Evolutionary conservation across 2,113 vertebrate species (phyloP).

Genomic region (Irena cyanogastra): DNA sequence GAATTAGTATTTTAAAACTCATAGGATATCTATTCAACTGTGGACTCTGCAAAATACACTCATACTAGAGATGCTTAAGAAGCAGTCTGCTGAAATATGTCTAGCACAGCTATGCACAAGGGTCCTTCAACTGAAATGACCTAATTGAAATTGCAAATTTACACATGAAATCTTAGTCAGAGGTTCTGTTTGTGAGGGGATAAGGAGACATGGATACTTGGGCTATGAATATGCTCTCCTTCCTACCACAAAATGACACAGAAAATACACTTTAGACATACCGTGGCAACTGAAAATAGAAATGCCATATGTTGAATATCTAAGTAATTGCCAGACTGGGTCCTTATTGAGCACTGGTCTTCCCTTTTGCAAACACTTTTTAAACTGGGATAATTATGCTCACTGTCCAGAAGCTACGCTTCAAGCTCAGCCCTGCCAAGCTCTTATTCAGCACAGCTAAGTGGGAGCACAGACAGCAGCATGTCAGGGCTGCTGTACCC

Average conservation of each 20-base stretch:
- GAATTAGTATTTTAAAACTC: not conserved
- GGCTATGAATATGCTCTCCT: not conserved
- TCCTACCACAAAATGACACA: slow-evolving; percentile 9
- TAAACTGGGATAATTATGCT: not conserved
- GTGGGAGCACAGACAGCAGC: not conserved
- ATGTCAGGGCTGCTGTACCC: not conserved
- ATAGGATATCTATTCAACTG: not conserved
- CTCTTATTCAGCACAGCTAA: not conserved
- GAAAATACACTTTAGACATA: slow-evolving; percentile 19
- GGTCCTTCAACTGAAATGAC: not conserved
- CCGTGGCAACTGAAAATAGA: not conserved
- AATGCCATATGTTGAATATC: not conserved
- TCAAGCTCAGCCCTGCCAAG: not conserved
- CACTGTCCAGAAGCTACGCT: not conserved
- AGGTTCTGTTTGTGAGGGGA: not conserved
- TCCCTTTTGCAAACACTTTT: not conserved
- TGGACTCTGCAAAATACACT: not conserved
- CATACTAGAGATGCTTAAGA: not conserved
- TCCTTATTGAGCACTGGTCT: not conserved
- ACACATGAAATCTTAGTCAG: not conserved
- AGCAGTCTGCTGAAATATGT: not conserved
- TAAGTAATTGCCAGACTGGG: not conserved
- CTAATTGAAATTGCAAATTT: not conserved
- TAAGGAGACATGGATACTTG: not conserved
- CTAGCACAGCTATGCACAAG: not conserved